Evolutionary conservation across 2,113 vertebrate species (phyloP).

Genomic region (Australoheros scitulus): DNA sequence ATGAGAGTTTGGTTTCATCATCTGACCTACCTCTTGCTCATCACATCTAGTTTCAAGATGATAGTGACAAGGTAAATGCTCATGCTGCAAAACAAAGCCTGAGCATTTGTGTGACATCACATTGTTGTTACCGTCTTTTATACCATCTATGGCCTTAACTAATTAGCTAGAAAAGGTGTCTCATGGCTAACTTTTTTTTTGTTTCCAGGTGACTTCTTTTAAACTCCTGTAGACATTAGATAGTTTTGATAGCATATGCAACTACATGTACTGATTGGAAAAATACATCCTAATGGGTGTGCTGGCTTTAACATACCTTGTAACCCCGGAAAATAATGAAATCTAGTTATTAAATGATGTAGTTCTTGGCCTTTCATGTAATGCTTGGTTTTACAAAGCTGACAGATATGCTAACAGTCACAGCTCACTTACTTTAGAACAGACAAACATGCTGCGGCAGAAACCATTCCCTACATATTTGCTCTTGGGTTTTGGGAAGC

Average conservation of each 20-base stretch:
- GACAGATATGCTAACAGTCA: background rate
- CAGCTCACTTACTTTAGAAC: background rate
- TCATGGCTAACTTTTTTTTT: background rate
- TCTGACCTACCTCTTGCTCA: background rate
- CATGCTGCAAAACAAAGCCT: background rate
- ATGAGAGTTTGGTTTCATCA: background rate
- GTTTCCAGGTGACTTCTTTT: background rate
- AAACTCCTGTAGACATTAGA: background rate
- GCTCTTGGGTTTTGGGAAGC: background rate
- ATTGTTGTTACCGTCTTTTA: background rate
- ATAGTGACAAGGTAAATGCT: background rate
- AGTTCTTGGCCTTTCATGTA: background rate
- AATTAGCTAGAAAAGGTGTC: background rate
- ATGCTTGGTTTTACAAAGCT: background rate
- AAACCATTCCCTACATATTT: background rate
- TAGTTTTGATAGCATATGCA: background rate
- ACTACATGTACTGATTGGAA: background rate
- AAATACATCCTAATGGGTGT: background rate
- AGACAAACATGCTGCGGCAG: background rate
- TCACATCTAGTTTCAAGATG: background rate
- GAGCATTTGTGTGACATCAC: background rate
- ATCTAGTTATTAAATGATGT: background rate
- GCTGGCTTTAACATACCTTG: background rate
- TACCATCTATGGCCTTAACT: background rate
- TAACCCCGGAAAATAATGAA: background rate